Base-by-base conservation (phyloP, 2,888 invertebrate species). In the Heliconius erato region DNA sequence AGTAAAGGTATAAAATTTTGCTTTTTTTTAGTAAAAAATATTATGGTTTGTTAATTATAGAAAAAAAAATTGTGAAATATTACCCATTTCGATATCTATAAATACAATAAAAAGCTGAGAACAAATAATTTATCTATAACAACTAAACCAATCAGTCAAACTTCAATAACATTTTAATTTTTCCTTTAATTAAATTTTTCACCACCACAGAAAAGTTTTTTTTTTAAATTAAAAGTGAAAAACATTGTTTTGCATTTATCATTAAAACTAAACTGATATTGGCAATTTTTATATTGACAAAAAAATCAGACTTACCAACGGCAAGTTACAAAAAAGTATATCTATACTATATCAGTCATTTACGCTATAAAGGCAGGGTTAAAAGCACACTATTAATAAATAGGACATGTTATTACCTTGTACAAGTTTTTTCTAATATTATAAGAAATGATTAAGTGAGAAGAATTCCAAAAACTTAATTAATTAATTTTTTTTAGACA, bases 281-380 rank as follows among this genome's bases (percentile, higher is more conserved):
- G n/a, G 40, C 44, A 72, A 72, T 28, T 49, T 49, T 26, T 26
- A 28, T 26, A 40, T 40, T 35, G 32, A 44, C 35, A 71, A 67
- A 69, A 71, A 35, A 23, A 14, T 72, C 72, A 49, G 72, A 72
- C 44, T 49, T 44, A 72, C 72, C 44, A 44, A 28, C 5, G 44
- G 72, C 72, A 72, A 72, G 72, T 49, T 49, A 35, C 14, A 44
- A 71, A 71, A 71, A 44, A 14, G 40, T n/a, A n/a, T 35, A 69
- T 32, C 32, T 69, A 69, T 35, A 26, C 49, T 72, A 49, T 49
- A 72, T 49, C 72, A 72, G 44, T 72, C 72, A 72, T 26, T 72
- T 26, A 72, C 16, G 7, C 72, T 71, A 71, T 63, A n/a, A n/a
- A 26, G 72, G 72, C 72, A 72, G 72, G 72, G 72, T 72, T 72